A percentile compares a stretch with the other conserved stretches of the same genome.
Evolutionary conservation across 2,888 invertebrate genomes (phyloP).

Genomic region (Schizotus pectinicornis): DNA sequence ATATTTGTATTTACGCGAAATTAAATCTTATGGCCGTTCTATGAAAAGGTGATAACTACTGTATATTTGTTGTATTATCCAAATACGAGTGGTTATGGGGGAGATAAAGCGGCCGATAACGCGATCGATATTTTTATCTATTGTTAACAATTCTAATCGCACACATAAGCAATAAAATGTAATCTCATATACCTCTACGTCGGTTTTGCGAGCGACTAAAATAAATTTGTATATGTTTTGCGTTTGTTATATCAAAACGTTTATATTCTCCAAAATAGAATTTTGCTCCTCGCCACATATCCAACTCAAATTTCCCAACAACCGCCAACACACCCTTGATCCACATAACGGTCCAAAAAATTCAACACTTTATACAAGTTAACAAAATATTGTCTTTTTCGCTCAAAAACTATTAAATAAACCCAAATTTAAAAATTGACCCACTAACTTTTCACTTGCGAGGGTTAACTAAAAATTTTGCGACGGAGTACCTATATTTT

Average conservation of each 20-base stretch:
- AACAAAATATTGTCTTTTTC: too few relatives aligned
- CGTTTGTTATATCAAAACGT: slow-evolving; percentile 24
- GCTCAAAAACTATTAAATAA: too few relatives aligned
- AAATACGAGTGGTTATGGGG: slow-evolving; percentile 32
- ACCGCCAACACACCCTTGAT: too few relatives aligned
- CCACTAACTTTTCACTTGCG: too few relatives aligned
- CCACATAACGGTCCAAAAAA: too few relatives aligned
- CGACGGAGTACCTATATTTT: too few relatives aligned
- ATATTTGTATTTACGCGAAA: slow-evolving; percentile 31
- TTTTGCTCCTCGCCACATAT: not conserved
- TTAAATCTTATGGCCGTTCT: slow-evolving; percentile 32
- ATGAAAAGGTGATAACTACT: slow-evolving; percentile 38
- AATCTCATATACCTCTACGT: slow-evolving; percentile 7
- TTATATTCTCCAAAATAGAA: slow-evolving; percentile 25
- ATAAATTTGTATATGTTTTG: slow-evolving; percentile 13
- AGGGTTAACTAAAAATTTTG: too few relatives aligned
- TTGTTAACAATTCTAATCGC: not conserved
- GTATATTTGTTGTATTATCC: slow-evolving; percentile 36
- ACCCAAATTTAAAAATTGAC: too few relatives aligned
- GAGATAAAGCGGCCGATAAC: slow-evolving; percentile 38
- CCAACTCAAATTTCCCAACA: too few relatives aligned
- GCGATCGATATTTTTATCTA: slow-evolving; percentile 19
- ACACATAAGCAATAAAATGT: slow-evolving; percentile 7
- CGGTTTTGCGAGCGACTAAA: slow-evolving; percentile 13
- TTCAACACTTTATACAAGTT: too few relatives aligned